A percentile compares a stretch with the other conserved stretches of the same genome.
Conservation (phyloP, 1,140 invertebrate genomes). For the Lasioglossum baleicum region DNA sequence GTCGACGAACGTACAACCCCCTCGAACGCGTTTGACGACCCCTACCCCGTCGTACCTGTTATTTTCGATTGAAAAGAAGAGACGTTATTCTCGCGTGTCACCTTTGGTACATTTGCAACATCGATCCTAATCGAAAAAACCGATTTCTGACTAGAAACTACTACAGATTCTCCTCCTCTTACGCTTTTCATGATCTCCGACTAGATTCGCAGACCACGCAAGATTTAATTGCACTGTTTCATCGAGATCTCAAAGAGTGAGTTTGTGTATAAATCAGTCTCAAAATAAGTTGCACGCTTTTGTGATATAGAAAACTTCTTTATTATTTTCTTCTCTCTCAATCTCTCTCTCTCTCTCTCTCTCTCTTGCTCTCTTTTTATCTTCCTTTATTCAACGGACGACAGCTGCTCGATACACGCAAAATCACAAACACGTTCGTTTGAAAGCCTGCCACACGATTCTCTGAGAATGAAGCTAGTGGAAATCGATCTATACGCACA, state of each 20-base stretch:
- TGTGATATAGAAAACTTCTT: constrained; percentile 44
- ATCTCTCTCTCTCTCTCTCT: constrained; percentile 20
- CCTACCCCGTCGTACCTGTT: neutral
- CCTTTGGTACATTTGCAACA: constrained; percentile 13
- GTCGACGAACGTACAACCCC: neutral
- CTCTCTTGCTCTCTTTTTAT: neutral
- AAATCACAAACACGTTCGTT: neutral
- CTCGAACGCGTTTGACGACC: neutral
- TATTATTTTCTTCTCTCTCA: constrained; percentile 26
- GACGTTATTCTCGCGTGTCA: neutral
- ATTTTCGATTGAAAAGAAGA: neutral
- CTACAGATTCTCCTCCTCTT: constrained; percentile 18
- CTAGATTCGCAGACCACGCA: constrained; percentile 53
- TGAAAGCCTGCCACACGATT: constrained; percentile 10
- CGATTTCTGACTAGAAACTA: constrained; percentile 49
- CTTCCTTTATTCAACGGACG: constrained; percentile 44
- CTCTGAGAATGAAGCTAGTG: constrained; percentile 27
- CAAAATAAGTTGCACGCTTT: constrained; percentile 48
- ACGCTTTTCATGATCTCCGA: constrained; percentile 29
- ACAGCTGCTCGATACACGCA: constrained; percentile 52
- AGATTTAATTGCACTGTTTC: constrained; percentile 55
- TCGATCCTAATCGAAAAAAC: constrained; percentile 32
- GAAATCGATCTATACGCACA: constrained; percentile 23
- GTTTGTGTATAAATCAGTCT: constrained; percentile 56
- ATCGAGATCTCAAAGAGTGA: constrained; percentile 48